Base-by-base conservation (phyloP, 2,113 vertebrate species). In the Corapipo altera region DNA sequence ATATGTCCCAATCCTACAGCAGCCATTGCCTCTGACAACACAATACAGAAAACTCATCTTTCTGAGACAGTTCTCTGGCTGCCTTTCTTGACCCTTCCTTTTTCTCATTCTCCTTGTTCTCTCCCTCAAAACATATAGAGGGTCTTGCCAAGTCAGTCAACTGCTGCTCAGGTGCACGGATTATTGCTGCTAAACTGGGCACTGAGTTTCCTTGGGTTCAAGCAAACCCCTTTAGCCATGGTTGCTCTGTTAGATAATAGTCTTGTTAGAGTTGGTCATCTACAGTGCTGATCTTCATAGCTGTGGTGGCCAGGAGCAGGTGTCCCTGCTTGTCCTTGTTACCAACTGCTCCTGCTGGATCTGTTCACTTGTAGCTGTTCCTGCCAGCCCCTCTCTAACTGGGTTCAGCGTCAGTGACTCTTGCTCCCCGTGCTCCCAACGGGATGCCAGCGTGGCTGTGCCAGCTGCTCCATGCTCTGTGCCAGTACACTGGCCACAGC, bases 361-460 rank as follows among this genome's bases (percentile, higher is more conserved):
- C 55, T 44, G 39, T 51, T 91, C 18, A 6, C 32, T 67, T 44
- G 20, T 11, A 65, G 44, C 65, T 28, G 20, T 43, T 76, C 20
- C 51, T 84, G 83, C 78, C 91, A 91, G 12, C 12, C 28, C 33
- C 12, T 62, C 69, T 46, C 62, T 55, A 8, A 51, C 57, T 2
- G 69, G 64, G 37, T 57, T 80, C 64, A 13, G 69, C 2, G 1
- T 81, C 69, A 5, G 30, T 30, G 64, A 12, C 51, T 84, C 73
- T 46, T 51, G 33, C 57, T 84, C 10, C 41, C 64, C 1, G 15
- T 39, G 3, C 52, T 76, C 48, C 30, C 1, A 1, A 8, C 0
- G 6, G 46, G 57, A 33, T 49, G 22, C 41, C 41, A 0, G 7
- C 1, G 1, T 48, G 52, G 64, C 41, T 3, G 3, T 81, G 74